These are phyloP conservation scores for Odontomachus brunneus DNA, from an alignment of 1,140 invertebrate species.

Conservation along the genomic window DNA sequence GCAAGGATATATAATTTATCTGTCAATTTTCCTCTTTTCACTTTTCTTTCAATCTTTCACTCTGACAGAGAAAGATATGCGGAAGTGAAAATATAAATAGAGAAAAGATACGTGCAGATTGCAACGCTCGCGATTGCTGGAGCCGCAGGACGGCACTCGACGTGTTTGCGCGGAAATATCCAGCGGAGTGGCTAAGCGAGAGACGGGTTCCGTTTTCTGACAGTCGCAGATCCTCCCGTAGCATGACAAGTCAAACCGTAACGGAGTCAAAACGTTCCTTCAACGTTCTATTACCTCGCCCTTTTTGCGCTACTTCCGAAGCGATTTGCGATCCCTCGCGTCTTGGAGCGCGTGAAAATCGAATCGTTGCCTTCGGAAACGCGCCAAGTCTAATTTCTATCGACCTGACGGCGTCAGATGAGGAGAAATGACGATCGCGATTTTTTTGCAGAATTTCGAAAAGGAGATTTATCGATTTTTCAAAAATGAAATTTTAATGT, in stretches of 20 bases:
- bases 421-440: no score
- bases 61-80: no score
- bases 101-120: neutral
- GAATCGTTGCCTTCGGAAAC: neutral
- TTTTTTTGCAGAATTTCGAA: no score
- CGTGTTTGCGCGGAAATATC: constrained; percentile 44
- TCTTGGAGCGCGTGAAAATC: neutral
- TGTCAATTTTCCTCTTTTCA: no score
- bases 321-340: neutral
- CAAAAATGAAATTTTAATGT: neutral
- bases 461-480: no score
- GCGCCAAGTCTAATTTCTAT: neutral
- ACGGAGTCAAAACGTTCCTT: constrained; percentile 25
- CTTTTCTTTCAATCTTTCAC: no score
- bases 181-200: constrained; percentile 20
- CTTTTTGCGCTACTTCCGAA: neutral
- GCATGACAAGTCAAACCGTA: constrained; percentile 19
- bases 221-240: constrained; percentile 35
- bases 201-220: constrained; percentile 35
- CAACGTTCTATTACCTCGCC: neutral
- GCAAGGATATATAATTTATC: no score
- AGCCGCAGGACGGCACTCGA: constrained; percentile 14
- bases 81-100: neutral
- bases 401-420: neutral
- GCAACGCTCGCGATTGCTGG: neutral